Evolutionary conservation across 2,797 vertebrate genomes (phyloP).

Genomic region (Kryptolebias ocellatus): DNA sequence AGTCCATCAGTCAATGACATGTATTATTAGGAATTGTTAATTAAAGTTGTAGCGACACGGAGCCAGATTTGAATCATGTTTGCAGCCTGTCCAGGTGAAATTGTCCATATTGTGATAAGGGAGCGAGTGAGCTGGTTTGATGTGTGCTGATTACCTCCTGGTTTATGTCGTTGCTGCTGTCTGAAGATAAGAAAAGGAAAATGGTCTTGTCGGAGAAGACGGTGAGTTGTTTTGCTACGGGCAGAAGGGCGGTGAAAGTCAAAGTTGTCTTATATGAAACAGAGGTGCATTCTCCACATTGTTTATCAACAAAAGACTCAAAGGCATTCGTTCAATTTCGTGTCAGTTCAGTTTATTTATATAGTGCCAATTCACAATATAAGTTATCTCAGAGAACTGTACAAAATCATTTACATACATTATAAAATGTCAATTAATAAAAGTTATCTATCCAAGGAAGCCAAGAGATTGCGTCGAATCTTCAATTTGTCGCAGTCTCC

Average conservation of each 20-base stretch:
- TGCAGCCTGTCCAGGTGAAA: neutral
- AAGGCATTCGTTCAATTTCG: neutral
- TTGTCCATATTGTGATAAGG: conserved; percentile 1
- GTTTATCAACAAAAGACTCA: neutral
- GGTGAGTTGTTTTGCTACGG: neutral
- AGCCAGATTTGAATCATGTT: conserved; percentile 1
- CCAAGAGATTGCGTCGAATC: too few relatives aligned
- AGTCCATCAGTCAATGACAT: neutral
- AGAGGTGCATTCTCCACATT: neutral
- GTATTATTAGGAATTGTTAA: conserved; percentile 1
- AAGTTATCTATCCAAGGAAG: too few relatives aligned
- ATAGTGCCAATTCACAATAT: too few relatives aligned
- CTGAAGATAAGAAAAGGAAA: conserved; percentile 14
- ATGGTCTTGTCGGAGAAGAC: conserved; percentile 3
- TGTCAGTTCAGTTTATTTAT: too few relatives aligned
- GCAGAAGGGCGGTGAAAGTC: neutral
- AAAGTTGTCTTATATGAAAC: conserved; percentile 9
- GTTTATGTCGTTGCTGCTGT: conserved; percentile 22
- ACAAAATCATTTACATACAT: too few relatives aligned
- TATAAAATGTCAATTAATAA: too few relatives aligned
- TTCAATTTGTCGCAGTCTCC: too few relatives aligned
- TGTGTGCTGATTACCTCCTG: conserved; percentile 13
- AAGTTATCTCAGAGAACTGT: too few relatives aligned
- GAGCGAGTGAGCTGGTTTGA: conserved; percentile 16
- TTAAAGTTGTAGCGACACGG: neutral